These are phyloP conservation scores for Rhizoglyphus robini DNA, from an alignment of 1,140 invertebrate genomes.

Conservation along the genomic window DNA sequence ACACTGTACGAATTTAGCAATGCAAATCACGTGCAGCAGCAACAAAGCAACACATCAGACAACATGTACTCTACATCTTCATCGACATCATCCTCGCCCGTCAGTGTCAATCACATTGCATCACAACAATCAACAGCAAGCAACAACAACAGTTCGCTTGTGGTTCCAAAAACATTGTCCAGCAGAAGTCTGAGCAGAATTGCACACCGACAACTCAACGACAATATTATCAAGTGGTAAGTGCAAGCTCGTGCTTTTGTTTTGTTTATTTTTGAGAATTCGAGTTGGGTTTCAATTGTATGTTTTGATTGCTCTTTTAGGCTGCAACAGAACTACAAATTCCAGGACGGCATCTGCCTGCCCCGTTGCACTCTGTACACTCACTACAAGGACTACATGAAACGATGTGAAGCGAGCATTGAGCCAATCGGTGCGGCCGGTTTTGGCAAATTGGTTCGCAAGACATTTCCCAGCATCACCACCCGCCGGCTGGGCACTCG, in stretches of 20 bases:
- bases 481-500: slow-evolving; percentile 42
- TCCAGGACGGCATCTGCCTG: slow-evolving; percentile 44
- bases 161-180: neutral
- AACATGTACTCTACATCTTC: no score
- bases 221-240: neutral
- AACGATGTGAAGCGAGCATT: slow-evolving; percentile 32
- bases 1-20: no score
- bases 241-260: no score
- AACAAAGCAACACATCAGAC: no score
- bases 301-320: slow-evolving; percentile 20
- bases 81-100: no score
- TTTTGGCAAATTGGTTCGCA: slow-evolving; percentile 46
- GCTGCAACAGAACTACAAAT: slow-evolving; percentile 45
- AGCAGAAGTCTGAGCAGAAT: neutral
- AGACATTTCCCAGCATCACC: slow-evolving; percentile 43
- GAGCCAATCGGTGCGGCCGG: slow-evolving; percentile 45
- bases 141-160: no score
- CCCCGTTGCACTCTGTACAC: slow-evolving; percentile 42
- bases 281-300: no score
- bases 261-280: no score
- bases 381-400: slow-evolving; percentile 44
- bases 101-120: no score
- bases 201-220: neutral
- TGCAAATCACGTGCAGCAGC: no score
- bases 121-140: no score